These are phyloP conservation scores for Rynchops niger DNA, from an alignment of 2,113 vertebrate species.

Conservation along the genomic window DNA sequence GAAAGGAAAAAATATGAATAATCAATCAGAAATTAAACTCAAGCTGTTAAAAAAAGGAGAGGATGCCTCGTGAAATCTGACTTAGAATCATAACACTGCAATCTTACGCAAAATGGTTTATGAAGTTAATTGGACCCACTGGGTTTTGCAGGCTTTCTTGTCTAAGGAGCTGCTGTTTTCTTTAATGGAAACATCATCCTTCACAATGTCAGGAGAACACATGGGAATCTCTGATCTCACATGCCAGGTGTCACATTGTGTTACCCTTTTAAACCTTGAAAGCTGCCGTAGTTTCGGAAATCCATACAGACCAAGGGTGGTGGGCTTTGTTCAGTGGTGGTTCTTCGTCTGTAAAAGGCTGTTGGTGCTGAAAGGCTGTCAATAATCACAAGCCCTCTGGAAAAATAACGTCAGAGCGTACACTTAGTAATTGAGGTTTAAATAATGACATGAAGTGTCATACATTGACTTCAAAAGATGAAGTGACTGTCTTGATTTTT, in stretches of 20 bases:
- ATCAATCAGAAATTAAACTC: not conserved
- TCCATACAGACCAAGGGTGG: not conserved
- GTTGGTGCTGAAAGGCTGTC: not conserved
- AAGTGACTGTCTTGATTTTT: not conserved
- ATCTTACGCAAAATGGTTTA: not conserved
- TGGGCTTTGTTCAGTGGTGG: not conserved
- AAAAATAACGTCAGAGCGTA: not conserved
- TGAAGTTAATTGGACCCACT: conserved; percentile 5
- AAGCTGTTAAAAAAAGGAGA: not conserved
- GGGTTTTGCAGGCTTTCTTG: not conserved
- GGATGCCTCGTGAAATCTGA: not conserved
- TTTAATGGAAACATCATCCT: conserved; percentile 1
- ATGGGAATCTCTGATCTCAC: not conserved
- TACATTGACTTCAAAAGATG: not conserved
- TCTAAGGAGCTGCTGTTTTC: not conserved
- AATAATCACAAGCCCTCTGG: not conserved
- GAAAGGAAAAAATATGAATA: not conserved
- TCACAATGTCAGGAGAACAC: not conserved
- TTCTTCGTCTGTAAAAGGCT: not conserved
- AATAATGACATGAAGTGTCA: not conserved
- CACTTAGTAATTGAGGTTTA: not conserved
- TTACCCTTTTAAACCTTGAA: not conserved
- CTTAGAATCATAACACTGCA: not conserved
- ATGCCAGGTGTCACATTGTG: not conserved
- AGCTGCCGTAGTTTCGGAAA: not conserved